Percentiles rank a stretch among this genome's conserved stretches.
phyloP scores from a whole-genome alignment of 2,113 vertebrate species.

The Gyps fulvus region DNA sequence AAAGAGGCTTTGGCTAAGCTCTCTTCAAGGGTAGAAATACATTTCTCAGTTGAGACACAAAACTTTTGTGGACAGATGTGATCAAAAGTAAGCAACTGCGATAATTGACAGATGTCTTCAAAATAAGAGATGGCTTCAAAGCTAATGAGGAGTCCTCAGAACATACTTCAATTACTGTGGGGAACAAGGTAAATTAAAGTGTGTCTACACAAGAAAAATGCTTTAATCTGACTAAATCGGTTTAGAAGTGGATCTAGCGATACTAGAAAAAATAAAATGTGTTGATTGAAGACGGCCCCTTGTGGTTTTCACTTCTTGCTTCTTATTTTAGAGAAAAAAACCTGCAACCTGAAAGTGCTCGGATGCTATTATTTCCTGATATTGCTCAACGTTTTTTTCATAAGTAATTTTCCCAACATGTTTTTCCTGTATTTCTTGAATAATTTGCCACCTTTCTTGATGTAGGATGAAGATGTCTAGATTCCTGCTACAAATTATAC shows the following conservation, averaged over 20 bases:
- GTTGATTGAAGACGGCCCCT: not conserved
- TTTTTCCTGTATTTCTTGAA: not conserved
- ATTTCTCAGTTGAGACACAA: not conserved
- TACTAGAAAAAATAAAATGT: not conserved
- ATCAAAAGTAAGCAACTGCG: not conserved
- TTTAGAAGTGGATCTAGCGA: not conserved
- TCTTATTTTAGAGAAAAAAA: not conserved
- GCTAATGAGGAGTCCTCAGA: not conserved
- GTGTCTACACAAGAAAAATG: not conserved
- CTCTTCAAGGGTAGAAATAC: not conserved
- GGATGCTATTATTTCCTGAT: not conserved
- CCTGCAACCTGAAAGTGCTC: not conserved
- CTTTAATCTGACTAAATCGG: not conserved
- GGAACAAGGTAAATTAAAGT: not conserved
- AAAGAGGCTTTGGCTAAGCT: not conserved
- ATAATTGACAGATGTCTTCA: not conserved
- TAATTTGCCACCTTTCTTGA: not conserved
- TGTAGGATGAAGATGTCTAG: not conserved
- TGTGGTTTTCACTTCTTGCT: not conserved
- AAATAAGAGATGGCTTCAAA: not conserved
- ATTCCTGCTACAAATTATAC: not conserved
- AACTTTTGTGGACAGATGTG: not conserved
- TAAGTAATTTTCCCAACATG: not conserved
- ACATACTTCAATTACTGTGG: not conserved
- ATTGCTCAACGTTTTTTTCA: not conserved